Evolutionary conservation across 2,113 vertebrate genomes (phyloP).

Genomic region (Oncorhynchus nerka): DNA sequence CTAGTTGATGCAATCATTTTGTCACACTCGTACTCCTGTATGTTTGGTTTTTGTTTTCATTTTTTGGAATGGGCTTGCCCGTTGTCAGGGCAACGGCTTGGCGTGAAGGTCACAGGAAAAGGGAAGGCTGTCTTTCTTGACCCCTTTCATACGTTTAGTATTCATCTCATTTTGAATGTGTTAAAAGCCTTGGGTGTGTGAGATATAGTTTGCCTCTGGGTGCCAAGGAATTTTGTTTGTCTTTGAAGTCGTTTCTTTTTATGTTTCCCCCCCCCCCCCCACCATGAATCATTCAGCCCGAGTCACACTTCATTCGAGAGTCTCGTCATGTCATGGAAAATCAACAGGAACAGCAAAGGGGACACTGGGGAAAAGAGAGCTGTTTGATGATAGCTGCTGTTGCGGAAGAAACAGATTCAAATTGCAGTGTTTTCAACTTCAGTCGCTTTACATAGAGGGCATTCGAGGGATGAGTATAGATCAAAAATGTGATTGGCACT

Average conservation of each 20-base stretch:
- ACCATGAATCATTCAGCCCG: background rate
- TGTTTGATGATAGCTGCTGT: background rate
- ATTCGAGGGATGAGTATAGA: background rate
- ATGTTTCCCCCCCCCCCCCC: background rate
- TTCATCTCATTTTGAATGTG: background rate
- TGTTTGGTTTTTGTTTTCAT: background rate
- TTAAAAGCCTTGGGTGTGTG: background rate
- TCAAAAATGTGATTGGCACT: conserved; percentile 27
- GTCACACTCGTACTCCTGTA: too few relatives aligned
- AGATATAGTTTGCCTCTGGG: background rate
- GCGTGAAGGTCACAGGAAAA: background rate
- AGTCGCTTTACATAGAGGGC: background rate
- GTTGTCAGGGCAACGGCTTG: background rate
- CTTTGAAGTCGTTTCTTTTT: background rate
- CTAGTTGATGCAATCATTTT: too few relatives aligned
- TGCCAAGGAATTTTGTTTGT: background rate
- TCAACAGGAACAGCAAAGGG: background rate
- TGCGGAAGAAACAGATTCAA: background rate
- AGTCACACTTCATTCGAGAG: background rate
- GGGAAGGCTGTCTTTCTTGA: background rate
- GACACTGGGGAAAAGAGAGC: background rate
- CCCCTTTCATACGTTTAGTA: background rate
- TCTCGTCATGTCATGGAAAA: background rate
- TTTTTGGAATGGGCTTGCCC: too few relatives aligned
- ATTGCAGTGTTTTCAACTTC: background rate